phyloP scores from a whole-genome alignment of 2,888 invertebrate species.

The Prenolepis imparis region DNA sequence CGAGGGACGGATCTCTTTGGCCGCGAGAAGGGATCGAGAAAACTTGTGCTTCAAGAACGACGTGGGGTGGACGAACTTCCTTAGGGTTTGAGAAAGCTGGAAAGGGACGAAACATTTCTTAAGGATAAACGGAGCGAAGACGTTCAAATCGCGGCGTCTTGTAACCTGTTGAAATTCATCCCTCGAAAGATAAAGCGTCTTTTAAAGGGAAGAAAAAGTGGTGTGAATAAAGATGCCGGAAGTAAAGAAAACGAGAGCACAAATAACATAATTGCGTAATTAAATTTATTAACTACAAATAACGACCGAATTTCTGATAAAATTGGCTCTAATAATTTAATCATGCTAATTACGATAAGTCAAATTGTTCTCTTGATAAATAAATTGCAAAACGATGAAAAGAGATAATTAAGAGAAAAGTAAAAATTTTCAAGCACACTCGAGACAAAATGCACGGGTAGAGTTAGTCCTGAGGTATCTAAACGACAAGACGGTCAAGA shows the following conservation, averaged over 20 bases:
- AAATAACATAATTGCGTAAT: neutral
- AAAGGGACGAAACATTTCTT: constrained; percentile 68
- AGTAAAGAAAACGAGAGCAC: neutral
- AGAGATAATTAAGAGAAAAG: constrained; percentile 53
- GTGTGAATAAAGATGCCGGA: constrained; percentile 27
- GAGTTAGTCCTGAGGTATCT: constrained; percentile 42
- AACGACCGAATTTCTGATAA: neutral
- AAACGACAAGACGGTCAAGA: constrained; percentile 7
- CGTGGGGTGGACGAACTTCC: constrained; percentile 62
- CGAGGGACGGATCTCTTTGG: constrained; percentile 70
- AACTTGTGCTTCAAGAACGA: constrained; percentile 71
- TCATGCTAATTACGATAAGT: neutral
- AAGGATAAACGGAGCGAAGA: constrained; percentile 68
- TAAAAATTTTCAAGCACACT: constrained; percentile 66
- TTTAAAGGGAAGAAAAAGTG: constrained; percentile 72
- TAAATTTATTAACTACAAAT: constrained; percentile 6
- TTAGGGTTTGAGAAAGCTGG: constrained; percentile 67
- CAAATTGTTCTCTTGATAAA: neutral
- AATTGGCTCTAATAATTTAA: neutral
- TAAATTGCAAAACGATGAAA: constrained; percentile 54
- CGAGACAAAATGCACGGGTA: constrained; percentile 59
- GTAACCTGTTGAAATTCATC: constrained; percentile 83
- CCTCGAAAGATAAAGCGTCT: constrained; percentile 81
- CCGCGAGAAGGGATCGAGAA: constrained; percentile 75
- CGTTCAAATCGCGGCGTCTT: constrained; percentile 77